Percentiles rank a stretch among this genome's conserved stretches.
These are phyloP conservation scores for Apostichopus japonicus DNA, from an alignment of 35 echinoderm and acorn worm species.

Conservation along the genomic window DNA sequence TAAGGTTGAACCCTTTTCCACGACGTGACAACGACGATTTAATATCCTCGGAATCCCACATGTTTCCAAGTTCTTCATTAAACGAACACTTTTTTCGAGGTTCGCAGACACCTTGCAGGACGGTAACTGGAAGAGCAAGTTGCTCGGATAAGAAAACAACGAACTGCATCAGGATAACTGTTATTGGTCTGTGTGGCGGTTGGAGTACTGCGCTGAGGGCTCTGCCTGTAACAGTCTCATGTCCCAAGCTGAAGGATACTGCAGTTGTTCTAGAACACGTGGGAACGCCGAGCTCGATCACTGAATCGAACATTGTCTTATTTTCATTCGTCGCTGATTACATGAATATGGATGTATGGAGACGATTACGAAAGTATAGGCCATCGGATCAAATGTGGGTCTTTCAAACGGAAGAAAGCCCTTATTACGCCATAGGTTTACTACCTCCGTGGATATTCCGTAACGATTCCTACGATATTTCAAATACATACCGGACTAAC, in stretches of 20 bases:
- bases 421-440: no score
- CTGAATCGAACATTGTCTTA: slow-evolving; percentile 12
- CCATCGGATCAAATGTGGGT: no score
- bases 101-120: background rate
- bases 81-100: background rate
- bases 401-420: no score
- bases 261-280: slow-evolving; percentile 13
- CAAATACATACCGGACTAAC: background rate
- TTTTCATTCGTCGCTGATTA: slow-evolving; percentile 29
- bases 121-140: background rate
- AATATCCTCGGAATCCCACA: no score
- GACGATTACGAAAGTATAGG: no score
- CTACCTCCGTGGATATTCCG: no score
- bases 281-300: background rate
- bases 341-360: no score
- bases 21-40: no score
- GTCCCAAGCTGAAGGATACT: background rate
- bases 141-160: background rate
- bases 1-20: no score
- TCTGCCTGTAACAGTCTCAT: background rate
- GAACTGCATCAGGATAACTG: background rate
- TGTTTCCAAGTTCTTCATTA: no score
- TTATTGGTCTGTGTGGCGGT: background rate
- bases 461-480: no score
- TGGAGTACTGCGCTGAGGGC: background rate